A percentile compares a stretch with the other conserved stretches of the same genome.
Evolutionary conservation across 1,140 invertebrate genomes (phyloP).

Genomic region (Heliothis virescens): DNA sequence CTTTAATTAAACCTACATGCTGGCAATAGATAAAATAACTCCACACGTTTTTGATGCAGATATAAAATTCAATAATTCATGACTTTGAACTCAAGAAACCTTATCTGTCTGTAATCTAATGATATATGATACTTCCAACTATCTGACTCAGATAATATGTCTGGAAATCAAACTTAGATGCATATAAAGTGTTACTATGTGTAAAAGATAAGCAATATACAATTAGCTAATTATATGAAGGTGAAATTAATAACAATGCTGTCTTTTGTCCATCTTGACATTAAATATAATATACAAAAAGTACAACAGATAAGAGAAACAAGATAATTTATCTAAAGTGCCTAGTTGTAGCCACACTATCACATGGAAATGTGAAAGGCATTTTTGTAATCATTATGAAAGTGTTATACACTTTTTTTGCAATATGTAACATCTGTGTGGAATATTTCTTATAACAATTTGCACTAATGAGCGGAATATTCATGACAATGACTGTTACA

Average conservation of each 20-base stretch:
- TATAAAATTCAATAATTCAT: background rate
- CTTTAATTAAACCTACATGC: background rate
- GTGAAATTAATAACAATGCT: background rate
- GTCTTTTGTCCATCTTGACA: background rate
- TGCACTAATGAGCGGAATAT: constrained; percentile 18
- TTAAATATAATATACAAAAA: background rate
- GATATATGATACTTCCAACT: background rate
- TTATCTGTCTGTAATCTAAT: background rate
- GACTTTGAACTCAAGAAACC: background rate
- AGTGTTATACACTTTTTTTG: background rate
- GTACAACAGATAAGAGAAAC: constrained; percentile 10
- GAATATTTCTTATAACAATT: constrained; percentile 11
- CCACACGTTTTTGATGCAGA: too few species aligned
- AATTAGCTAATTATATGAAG: background rate
- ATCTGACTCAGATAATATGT: background rate
- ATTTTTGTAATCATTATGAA: background rate
- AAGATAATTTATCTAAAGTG: background rate
- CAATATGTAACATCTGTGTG: background rate
- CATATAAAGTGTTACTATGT: background rate
- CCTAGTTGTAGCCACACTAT: background rate
- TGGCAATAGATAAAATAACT: background rate
- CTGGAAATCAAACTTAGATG: background rate
- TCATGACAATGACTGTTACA: constrained; percentile 26
- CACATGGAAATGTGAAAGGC: constrained; percentile 18
- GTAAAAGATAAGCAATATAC: background rate